Conservation (phyloP, 2,797 vertebrate genomes). For the Darevskia mixta region DNA sequence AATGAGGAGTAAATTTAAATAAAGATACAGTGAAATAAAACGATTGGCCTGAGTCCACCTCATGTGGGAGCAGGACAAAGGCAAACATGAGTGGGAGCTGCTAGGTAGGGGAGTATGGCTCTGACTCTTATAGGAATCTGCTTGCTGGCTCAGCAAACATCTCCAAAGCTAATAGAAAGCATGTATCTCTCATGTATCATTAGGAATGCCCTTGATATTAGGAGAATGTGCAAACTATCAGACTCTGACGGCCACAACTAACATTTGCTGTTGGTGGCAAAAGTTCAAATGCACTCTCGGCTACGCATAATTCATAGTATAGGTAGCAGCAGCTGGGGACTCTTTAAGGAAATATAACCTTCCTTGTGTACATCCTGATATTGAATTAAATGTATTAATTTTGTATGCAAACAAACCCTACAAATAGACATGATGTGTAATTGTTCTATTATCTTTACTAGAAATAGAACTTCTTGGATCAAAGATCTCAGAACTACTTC, state of each 20-base stretch:
- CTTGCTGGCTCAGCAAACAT: constrained; percentile 9
- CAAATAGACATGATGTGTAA: neutral
- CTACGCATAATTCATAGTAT: neutral
- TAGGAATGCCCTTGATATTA: neutral
- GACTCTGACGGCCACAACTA: neutral
- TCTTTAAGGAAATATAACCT: constrained; percentile 37
- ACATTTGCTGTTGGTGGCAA: neutral
- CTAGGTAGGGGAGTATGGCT: neutral
- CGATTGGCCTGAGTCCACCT: constrained; percentile 18
- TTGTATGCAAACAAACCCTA: neutral
- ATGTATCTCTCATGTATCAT: constrained; percentile 29
- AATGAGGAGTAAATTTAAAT: neutral
- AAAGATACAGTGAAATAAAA: neutral
- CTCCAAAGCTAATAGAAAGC: constrained; percentile 2
- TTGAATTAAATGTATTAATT: constrained; percentile 36
- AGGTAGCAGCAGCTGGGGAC: neutral
- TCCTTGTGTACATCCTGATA: constrained; percentile 6
- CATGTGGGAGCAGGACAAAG: constrained; percentile 20
- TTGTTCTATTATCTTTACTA: constrained; percentile 30
- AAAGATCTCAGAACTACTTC: constrained; percentile 40
- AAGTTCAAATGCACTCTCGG: neutral
- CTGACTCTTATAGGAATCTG: neutral
- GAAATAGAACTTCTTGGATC: constrained; percentile 47
- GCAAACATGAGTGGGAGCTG: constrained; percentile 7
- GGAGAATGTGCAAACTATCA: neutral